Evolutionary conservation across 2,797 vertebrate genomes (phyloP).

Genomic region (Sebastes hubbsi): DNA sequence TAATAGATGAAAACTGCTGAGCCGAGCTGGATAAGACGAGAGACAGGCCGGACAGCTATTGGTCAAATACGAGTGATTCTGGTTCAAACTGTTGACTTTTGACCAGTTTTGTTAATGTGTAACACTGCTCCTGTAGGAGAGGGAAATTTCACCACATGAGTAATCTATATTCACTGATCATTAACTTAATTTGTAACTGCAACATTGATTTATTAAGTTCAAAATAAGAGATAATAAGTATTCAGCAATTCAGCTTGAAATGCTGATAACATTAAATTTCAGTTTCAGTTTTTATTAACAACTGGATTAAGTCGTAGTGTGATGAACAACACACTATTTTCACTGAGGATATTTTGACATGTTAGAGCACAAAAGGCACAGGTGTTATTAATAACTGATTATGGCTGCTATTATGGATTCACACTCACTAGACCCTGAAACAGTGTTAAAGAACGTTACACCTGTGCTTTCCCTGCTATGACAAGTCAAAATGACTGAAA

Average conservation of each 20-base stretch:
- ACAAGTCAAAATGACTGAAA: neutral
- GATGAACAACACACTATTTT: neutral
- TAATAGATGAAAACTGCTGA: slow-evolving; percentile 33
- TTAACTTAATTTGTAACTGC: neutral
- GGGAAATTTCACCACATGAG: neutral
- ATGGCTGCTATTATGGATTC: too few species aligned
- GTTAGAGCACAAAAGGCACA: too few species aligned
- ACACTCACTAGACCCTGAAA: too few species aligned
- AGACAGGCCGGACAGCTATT: neutral
- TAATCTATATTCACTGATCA: neutral
- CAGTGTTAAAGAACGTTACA: neutral
- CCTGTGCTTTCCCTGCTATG: neutral
- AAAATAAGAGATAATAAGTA: neutral
- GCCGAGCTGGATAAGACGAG: neutral
- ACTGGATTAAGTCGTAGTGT: neutral
- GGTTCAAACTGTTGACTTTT: slow-evolving; percentile 21
- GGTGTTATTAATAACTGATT: too few species aligned
- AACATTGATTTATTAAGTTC: neutral
- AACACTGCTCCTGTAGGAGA: neutral
- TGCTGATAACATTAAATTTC: neutral
- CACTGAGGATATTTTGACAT: neutral
- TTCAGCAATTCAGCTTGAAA: neutral
- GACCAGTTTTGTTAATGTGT: slow-evolving; percentile 49
- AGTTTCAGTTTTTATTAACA: neutral
- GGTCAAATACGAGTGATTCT: neutral